Evolutionary conservation across 2,888 invertebrate species (phyloP), one percentile per base, ranked within the genome.

Genomic region (Hemaris fuciformis): DNA sequence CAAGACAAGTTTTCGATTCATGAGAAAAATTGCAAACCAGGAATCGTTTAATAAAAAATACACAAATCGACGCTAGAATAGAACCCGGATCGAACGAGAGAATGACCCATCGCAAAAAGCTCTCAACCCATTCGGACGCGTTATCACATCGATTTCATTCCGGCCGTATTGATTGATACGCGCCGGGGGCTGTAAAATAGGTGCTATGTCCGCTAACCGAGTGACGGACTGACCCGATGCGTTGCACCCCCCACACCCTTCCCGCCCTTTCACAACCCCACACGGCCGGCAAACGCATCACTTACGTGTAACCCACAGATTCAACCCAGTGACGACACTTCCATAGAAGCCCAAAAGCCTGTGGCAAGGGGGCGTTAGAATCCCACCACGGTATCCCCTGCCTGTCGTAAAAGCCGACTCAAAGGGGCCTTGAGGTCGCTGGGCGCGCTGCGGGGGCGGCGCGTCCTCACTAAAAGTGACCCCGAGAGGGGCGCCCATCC

Each of bases 151-250:
- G 8, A 45, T 45, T 48, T 5, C 5, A 25, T 38, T 38, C 38
- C 13, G n/a, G n/a, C n/a, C n/a, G 48, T 53, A 53, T 27, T 42
- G 58, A 59, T 59, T 57, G 57, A 46, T 46, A 23, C 45, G 38
- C 38, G 38, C 38, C 38, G 38, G 38, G 38, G 38, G 38, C 38
- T 38, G n/a, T n/a, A n/a, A n/a, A n/a, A n/a, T n/a, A n/a, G n/a
- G 27, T 27, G 43, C 13, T 23, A 5, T 20, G 38, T 53, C n/a
- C 48, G 27, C 15, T 53, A 53, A 53, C 48, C 48, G 48, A 27
- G 48, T 53, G 48, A n/a, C 48, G 48, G 48, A 53, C 27, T 53
- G 48, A 53, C 48, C 48, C 27, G 27, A 6, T 53, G 48, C 27
- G 27, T 1, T 53, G 48, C 27, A 53, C 15, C 45, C 27, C 42